Conservation (phyloP, 2,888 invertebrate genomes). For the Aleiodes alternator region DNA sequence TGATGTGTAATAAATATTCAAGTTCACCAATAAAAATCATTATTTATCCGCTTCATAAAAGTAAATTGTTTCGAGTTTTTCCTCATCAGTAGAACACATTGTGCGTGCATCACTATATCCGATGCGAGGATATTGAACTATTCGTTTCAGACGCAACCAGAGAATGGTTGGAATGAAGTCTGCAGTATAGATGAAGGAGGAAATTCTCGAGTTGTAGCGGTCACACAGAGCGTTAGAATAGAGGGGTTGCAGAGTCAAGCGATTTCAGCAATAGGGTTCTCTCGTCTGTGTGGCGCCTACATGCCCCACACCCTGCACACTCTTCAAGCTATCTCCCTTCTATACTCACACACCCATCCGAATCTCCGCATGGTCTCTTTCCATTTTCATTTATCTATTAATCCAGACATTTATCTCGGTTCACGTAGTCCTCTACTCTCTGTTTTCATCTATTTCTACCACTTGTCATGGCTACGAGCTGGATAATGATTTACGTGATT, state of each 20-base stretch:
- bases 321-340: constrained; percentile 6
- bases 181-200: constrained; percentile 13
- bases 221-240: constrained; percentile 35
- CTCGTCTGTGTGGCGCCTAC: constrained; percentile 35
- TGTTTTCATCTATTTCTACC: constrained; percentile 45
- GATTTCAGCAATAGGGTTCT: constrained; percentile 49
- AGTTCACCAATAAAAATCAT: no score
- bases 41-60: constrained; percentile 46
- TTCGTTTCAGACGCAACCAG: constrained; percentile 62
- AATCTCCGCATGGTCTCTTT: constrained; percentile 10
- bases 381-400: constrained; percentile 46
- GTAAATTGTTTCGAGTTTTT: constrained; percentile 54
- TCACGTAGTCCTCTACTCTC: constrained; percentile 13
- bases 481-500: constrained; percentile 56
- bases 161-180: constrained; percentile 25
- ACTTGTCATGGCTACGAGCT: constrained; percentile 38
- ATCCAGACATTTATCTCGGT: constrained; percentile 43
- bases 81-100: constrained; percentile 51
- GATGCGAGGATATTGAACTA: constrained; percentile 66
- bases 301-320: constrained; percentile 13
- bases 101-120: constrained; percentile 75
- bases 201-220: constrained; percentile 11
- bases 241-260: constrained; percentile 47
- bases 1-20: no score
- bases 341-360: constrained; percentile 8